A percentile compares a stretch with the other conserved stretches of the same genome.
These are phyloP conservation scores for Erythrolamprus reginae DNA, from an alignment of 2,113 vertebrate species.

Conservation along the genomic window DNA sequence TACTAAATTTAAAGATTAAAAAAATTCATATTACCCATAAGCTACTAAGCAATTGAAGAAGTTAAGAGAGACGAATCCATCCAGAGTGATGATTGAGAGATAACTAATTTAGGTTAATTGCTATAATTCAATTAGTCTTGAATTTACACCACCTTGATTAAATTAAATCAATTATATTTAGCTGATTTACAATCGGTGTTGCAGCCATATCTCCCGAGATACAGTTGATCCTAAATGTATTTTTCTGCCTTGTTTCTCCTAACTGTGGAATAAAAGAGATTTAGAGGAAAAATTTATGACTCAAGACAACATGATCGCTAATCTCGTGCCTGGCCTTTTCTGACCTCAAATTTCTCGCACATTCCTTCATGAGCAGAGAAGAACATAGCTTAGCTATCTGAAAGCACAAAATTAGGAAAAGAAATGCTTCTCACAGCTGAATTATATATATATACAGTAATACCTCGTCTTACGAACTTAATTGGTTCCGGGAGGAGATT, in stretches of 20 bases:
- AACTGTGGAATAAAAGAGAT: neutral
- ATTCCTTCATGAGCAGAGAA: neutral
- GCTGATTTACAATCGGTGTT: constrained; percentile 7
- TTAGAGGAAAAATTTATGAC: neutral
- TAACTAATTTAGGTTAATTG: neutral
- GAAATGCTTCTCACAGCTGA: neutral
- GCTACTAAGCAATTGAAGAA: neutral
- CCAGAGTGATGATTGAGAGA: neutral
- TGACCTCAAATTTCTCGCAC: neutral
- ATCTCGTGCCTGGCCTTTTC: neutral
- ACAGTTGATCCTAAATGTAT: neutral
- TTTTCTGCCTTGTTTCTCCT: neutral
- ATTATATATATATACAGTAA: too few species aligned
- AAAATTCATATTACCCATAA: neutral
- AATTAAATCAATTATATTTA: neutral
- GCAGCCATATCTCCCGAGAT: neutral
- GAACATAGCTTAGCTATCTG: neutral
- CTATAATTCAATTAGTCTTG: neutral
- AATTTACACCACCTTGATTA: neutral
- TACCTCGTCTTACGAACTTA: too few species aligned
- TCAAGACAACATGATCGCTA: neutral
- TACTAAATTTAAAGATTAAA: neutral
- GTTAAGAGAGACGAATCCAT: neutral
- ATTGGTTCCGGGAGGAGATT: too few species aligned
- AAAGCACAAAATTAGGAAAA: neutral